Evolutionary conservation across 2,888 invertebrate genomes (phyloP).

Genomic region (Noctua fimbriata): DNA sequence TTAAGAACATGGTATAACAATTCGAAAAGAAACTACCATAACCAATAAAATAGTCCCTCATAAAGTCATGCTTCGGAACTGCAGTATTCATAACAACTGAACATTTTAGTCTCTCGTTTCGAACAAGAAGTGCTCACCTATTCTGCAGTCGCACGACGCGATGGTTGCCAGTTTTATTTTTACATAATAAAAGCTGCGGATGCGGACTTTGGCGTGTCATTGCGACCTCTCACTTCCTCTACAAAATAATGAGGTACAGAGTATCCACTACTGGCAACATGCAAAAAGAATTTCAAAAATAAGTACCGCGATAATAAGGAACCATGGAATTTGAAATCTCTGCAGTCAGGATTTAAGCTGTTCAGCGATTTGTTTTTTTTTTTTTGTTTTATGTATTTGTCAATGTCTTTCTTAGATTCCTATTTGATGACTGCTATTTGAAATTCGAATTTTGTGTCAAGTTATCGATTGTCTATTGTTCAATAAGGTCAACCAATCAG

Average conservation of each 20-base stretch:
- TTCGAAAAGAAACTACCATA: too few species aligned
- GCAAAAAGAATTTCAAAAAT: neutral
- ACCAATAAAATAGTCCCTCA: neutral
- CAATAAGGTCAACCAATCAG: neutral
- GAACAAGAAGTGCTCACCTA: conserved; percentile 1
- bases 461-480: neutral
- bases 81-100: neutral
- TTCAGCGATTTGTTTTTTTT: neutral
- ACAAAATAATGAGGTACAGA: conserved; percentile 40
- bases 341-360: neutral
- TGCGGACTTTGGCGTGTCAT: conserved; percentile 61
- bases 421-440: neutral
- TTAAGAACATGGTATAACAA: neutral
- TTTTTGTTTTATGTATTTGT: neutral
- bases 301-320: neutral
- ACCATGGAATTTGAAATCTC: neutral
- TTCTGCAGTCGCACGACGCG: conserved; percentile 28
- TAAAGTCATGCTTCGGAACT: neutral
- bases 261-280: conserved; percentile 13
- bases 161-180: conserved; percentile 44
- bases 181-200: conserved; percentile 58
- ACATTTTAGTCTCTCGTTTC: conserved; percentile 3
- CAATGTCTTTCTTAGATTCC: rapidly evolving
- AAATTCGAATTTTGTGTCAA: neutral
- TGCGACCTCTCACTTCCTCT: conserved; percentile 71